These are phyloP conservation scores for Heterotis niloticus DNA, from an alignment of 2,113 vertebrate genomes.

Conservation along the genomic window DNA sequence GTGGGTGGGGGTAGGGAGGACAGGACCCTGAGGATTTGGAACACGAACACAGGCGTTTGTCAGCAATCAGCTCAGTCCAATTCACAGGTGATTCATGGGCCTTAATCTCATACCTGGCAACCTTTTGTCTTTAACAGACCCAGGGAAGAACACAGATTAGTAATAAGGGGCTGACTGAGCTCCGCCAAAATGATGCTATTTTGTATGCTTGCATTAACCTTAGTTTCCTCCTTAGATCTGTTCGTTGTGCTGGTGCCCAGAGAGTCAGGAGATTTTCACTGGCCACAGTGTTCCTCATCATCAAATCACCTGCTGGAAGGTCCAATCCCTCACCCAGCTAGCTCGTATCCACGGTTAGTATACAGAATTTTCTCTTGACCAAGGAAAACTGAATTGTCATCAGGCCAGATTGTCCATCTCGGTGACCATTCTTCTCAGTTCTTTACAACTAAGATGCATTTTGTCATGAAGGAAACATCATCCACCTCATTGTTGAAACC, in stretches of 20 bases:
- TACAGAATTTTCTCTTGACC: slow-evolving; percentile 12
- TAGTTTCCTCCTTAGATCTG: slow-evolving; percentile 63
- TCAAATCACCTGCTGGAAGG: slow-evolving; percentile 59
- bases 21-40: slow-evolving; percentile 66
- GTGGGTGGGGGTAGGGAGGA: slow-evolving; percentile 71
- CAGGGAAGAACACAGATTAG: background rate
- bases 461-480: slow-evolving; percentile 4
- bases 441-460: background rate
- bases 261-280: slow-evolving; percentile 56
- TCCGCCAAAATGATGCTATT: background rate
- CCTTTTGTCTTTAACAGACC: background rate
- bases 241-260: slow-evolving; percentile 65
- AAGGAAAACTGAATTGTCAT: too few species aligned
- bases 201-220: too few species aligned
- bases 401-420: too few species aligned
- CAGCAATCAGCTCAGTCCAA: slow-evolving; percentile 56
- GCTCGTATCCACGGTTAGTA: slow-evolving; percentile 56
- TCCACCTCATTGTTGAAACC: slow-evolving; percentile 1
- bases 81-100: slow-evolving; percentile 64
- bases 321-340: slow-evolving; percentile 47
- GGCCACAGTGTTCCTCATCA: slow-evolving; percentile 65
- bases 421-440: too few species aligned
- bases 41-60: slow-evolving; percentile 53
- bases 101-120: background rate
- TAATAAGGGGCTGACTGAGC: background rate